These are phyloP conservation scores for Clinocottus analis DNA, from an alignment of 2,113 vertebrate genomes.

Conservation along the genomic window DNA sequence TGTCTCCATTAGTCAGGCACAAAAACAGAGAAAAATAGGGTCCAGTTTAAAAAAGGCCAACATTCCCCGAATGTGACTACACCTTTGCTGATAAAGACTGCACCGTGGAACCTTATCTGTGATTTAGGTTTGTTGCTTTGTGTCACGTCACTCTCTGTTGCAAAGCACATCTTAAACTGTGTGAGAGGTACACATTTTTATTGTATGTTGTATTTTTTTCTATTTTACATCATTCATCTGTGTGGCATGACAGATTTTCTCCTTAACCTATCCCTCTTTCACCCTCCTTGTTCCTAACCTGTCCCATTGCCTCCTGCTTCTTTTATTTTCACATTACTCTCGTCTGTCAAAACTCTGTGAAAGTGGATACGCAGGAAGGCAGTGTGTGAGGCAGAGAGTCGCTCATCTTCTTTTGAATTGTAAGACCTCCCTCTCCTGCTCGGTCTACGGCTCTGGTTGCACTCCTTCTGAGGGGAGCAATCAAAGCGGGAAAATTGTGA, in stretches of 20 bases:
- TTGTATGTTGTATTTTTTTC: neutral
- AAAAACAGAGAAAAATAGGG: neutral
- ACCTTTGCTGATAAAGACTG: neutral
- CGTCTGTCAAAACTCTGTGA: constrained; percentile 51
- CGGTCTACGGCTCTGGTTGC: constrained; percentile 24
- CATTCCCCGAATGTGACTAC: neutral
- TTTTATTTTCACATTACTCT: constrained; percentile 40
- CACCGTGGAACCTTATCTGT: too few relatives aligned
- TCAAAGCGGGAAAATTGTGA: constrained; percentile 54
- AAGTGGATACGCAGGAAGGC: constrained; percentile 18
- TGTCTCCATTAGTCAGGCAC: neutral
- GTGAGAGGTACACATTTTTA: neutral
- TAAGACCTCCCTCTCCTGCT: constrained; percentile 40
- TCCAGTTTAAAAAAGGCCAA: neutral
- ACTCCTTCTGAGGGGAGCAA: constrained; percentile 38
- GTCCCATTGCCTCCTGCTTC: constrained; percentile 1
- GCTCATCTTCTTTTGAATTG: constrained; percentile 51
- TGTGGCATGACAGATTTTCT: neutral
- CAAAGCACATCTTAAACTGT: neutral
- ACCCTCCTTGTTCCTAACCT: constrained; percentile 15
- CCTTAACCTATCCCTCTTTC: neutral
- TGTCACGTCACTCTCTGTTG: neutral
- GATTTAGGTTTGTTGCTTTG: too few relatives aligned
- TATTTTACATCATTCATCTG: neutral
- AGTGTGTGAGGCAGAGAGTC: neutral